Evolutionary conservation across 2,888 invertebrate species (phyloP).

Genomic region (Pecten maximus): DNA sequence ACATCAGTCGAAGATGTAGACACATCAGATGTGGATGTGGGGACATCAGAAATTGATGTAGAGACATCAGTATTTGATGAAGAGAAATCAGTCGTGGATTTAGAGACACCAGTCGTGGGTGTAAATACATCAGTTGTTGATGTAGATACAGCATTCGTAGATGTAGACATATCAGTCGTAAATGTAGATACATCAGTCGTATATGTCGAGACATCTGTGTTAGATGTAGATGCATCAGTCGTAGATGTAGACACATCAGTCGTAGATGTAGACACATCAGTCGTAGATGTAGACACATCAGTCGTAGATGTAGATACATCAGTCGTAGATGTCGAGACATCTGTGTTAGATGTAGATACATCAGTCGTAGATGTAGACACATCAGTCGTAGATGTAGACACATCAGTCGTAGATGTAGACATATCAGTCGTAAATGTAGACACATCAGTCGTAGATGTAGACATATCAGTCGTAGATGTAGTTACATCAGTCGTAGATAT

Average conservation of each 20-base stretch:
- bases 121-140: not conserved
- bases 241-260: not conserved
- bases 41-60: too few relatives aligned
- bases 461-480: too few relatives aligned
- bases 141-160: not conserved
- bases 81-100: not conserved
- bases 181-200: not conserved
- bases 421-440: too few relatives aligned
- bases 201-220: not conserved
- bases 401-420: not conserved
- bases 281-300: not conserved
- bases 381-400: not conserved
- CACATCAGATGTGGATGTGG: too few relatives aligned
- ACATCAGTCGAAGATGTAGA: too few relatives aligned
- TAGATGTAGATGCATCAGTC: not conserved
- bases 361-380: too few relatives aligned
- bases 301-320: not conserved
- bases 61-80: too few relatives aligned
- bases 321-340: not conserved
- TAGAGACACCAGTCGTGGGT: not conserved
- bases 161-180: not conserved
- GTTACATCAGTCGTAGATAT: too few relatives aligned
- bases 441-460: too few relatives aligned
- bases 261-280: not conserved
- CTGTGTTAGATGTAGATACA: not conserved